These are phyloP conservation scores for Caenorhabditis sp. DNA, from an alignment of 2,888 invertebrate species.

Conservation along the genomic window DNA sequence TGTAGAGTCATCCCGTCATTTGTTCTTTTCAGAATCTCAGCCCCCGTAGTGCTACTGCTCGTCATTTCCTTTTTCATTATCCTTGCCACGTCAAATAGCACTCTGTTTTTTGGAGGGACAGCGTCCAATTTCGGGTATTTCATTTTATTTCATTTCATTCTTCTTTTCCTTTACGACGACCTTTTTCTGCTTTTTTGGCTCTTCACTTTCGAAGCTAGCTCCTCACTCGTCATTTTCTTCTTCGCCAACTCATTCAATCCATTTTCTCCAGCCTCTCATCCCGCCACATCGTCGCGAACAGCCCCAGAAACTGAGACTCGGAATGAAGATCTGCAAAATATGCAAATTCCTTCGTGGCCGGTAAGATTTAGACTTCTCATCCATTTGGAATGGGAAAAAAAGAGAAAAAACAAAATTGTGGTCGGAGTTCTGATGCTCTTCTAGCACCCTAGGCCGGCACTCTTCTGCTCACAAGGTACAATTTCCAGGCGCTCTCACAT, in stretches of 20 bases:
- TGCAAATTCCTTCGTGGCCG: conserved; percentile 19
- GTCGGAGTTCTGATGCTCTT: conserved; percentile 18
- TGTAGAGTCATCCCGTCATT: no score
- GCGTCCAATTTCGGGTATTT: neutral
- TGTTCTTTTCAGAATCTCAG: no score
- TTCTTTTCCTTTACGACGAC: conserved; percentile 15
- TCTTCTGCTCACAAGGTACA: neutral
- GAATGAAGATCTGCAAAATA: conserved; percentile 18
- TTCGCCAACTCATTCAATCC: neutral
- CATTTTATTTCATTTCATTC: conserved; percentile 3
- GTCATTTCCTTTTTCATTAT: neutral
- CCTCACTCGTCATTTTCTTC: neutral
- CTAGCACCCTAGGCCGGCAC: neutral
- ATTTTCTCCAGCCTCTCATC: conserved; percentile 1
- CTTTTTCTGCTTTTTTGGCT: neutral
- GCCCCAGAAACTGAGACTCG: neutral
- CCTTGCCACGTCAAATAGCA: neutral
- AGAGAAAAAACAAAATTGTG: neutral
- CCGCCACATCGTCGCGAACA: neutral
- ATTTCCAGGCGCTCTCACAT: conserved; percentile 23
- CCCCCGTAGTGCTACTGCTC: no score
- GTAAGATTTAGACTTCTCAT: conserved; percentile 16
- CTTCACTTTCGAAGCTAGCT: neutral
- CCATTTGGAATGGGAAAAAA: neutral
- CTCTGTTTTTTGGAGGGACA: neutral